Evolutionary conservation across 2,797 vertebrate species (phyloP), one percentile per base, ranked within the genome.

Genomic region (Linurgus olivaceus): DNA sequence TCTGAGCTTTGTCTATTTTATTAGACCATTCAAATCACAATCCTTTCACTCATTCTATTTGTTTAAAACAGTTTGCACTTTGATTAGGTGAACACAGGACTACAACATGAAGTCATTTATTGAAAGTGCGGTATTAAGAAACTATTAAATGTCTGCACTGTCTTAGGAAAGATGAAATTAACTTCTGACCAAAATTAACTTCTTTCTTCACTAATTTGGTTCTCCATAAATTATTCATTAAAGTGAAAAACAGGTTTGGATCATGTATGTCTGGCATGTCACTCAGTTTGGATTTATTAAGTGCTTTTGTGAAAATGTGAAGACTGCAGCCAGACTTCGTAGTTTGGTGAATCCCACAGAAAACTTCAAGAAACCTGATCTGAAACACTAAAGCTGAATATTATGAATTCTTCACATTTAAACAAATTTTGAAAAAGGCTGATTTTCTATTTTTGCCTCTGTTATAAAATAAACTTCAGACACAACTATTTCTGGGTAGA

Each of bases 361-460:
- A 48, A 84, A 51, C 7, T 21, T 57, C 5, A 19, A 45, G 58
- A 75, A 90, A 84, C 18, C 13, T 62, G 37, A 9, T 42, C 55
- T 72, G 79, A 74, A 90, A 47, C n/a, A 15, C 10, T 45, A 3
- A 35, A 48, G 37, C 62, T 73, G 48, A 86, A 59, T 55, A 38
- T 13, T 55, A 10, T 0, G 0, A 55, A 28, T 44, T 73, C 31
- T 59, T 81, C 47, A 20, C 5, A 26, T 50, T 35, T 61, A 29
- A 80, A 25, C 9, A 37, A 74, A 24, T 61, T 33, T 55, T 93
- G 62, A 4, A 71, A 72, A 51, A 24, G 18, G 21, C 28, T 55
- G 2, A 9, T 82, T 85, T 76, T 67, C 40, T 51, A 0, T 10
- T 89, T 82, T 68, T 63, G 29, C 23, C 7, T 0, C 61, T 33